Evolutionary conservation across 2,797 vertebrate species (phyloP), one percentile per base, ranked within the genome.

Genomic region (Argentina silus): DNA sequence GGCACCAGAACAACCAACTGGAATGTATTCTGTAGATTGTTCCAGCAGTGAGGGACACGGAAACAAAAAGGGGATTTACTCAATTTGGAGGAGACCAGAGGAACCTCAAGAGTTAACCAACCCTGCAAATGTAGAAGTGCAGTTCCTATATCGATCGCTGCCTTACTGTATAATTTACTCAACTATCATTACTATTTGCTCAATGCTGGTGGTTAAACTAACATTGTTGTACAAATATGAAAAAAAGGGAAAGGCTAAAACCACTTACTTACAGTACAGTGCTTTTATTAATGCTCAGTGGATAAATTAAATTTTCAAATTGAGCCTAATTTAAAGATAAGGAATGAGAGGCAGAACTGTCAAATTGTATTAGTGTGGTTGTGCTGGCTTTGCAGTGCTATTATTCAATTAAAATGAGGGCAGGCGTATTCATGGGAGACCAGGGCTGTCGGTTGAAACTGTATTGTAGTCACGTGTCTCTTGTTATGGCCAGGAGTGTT

Each of bases 301-400:
- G 64, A 66, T 19, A 67, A 53, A 67, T 51, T 12, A 67, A 51
- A 47, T 47, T 36, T 67, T 67, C 48, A 67, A 67, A 67, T 51
- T 51, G 47, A 67, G 14, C 65, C 21, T 17, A 51, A 67, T 53
- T 11, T 50, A 51, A 27, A 51, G 65, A 67, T 27, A 48, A 27
- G 21, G 21, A 21, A 63, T 3, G 65, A 45, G 66, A 48, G 47
- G 19, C 61, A 53, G 11, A 61, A 66, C 48, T 69, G 79, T 78
- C 79, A 70, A 73, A 69, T 65, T 42, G n/a, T 17, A 70, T 69
- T 72, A 44, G 27, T 42, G 51, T 70, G 64, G 76, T 64, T 61
- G 59, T 61, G 64, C 65, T 44, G 65, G 8, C 0, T 57, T 27
- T 15, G 70, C 27, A 36, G 27, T 36, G 27, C 27, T 27, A 50